Evolutionary conservation across 1,140 invertebrate genomes (phyloP), one percentile per base, ranked within the genome.

Genomic region (Dendroctonus valens): DNA sequence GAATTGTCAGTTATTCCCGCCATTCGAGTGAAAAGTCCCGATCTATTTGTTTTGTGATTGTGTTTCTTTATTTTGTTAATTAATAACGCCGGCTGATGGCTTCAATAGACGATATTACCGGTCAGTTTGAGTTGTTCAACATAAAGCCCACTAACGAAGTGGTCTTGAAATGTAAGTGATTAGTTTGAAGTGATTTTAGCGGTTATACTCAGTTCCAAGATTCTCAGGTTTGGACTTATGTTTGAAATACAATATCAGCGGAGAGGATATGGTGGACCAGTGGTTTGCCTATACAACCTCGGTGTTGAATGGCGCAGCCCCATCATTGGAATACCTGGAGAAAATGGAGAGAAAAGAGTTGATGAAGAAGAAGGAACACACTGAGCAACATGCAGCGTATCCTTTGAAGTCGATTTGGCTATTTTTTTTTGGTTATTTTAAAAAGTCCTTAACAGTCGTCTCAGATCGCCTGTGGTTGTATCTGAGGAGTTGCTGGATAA

Each of bases 201-300:
- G 12, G 9, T 62, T 53, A 42, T 37, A 5, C 14, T 15, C 8
- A 11, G 7, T 62, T 53, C 7, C 14, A 41, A 0, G 8, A 41
- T 71, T 66, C 60, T 65, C 71, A 82, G 80, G 84, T 79, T 75
- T 83, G 70, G 84, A 82, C 74, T 77, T 88, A 68, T 87, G 86
- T 71, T 74, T 81, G 64, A 77, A 78, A 55, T 83, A 86, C 69
- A 78, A 81, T 73, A 75, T 88, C n/a, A 64, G 70, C 50, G 84
- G 85, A 63, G 83, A 86, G 54, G 84, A 86, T 74, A 84, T 87
- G 69, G 85, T 84, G 59, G 86, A 87, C 72, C 81, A 83, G 79
- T 89, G 86, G 86, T 83, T 85, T 79, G 86, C 86, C 9, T 88
- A 83, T 69, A 85, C 84, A 69, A 76, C 86, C 60, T 86, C 86